These are phyloP conservation scores for Drosophila asahinai DNA, from an alignment of 1,140 invertebrate genomes.

Conservation along the genomic window DNA sequence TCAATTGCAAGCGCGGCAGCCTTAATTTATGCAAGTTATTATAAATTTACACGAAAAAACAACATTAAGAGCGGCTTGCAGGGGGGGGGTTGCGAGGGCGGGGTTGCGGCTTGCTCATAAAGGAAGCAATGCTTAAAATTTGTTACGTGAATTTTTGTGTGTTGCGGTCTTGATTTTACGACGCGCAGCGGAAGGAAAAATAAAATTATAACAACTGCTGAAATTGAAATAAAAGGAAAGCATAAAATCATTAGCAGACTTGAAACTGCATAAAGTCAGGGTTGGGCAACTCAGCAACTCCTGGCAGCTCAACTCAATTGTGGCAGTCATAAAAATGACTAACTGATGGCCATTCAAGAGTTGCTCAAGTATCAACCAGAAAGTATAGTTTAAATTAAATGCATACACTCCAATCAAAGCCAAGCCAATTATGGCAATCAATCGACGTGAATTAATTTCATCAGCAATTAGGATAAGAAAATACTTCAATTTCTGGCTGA, in stretches of 20 bases:
- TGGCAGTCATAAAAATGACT: not conserved
- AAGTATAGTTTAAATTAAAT: not conserved
- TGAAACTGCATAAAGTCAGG: slow-evolving; percentile 16
- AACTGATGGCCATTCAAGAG: not conserved
- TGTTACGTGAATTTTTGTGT: slow-evolving; percentile 56
- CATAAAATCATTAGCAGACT: slow-evolving; percentile 69
- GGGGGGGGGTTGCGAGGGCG: not conserved
- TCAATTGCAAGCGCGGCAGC: slow-evolving; percentile 50
- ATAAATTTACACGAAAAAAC: slow-evolving; percentile 81
- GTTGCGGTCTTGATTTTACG: slow-evolving; percentile 56
- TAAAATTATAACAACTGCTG: slow-evolving; percentile 65
- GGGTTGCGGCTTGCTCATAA: slow-evolving; percentile 43
- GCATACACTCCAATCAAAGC: not conserved
- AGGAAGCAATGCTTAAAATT: slow-evolving; percentile 70
- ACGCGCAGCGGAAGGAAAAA: slow-evolving; percentile 47
- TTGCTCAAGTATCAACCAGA: not conserved
- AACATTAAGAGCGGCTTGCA: slow-evolving; percentile 60
- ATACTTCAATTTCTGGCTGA: slow-evolving; percentile 28
- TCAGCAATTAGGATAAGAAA: slow-evolving; percentile 35
- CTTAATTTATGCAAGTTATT: slow-evolving; percentile 83
- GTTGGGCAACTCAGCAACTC: not conserved
- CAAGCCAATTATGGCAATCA: slow-evolving; percentile 30
- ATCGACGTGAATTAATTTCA: slow-evolving; percentile 36
- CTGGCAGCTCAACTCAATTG: slow-evolving; percentile 11
- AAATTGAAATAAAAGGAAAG: slow-evolving; percentile 54